Evolutionary conservation across 2,113 vertebrate genomes (phyloP), one percentile per base, ranked within the genome.

Genomic region (Stegostoma tigrinum): DNA sequence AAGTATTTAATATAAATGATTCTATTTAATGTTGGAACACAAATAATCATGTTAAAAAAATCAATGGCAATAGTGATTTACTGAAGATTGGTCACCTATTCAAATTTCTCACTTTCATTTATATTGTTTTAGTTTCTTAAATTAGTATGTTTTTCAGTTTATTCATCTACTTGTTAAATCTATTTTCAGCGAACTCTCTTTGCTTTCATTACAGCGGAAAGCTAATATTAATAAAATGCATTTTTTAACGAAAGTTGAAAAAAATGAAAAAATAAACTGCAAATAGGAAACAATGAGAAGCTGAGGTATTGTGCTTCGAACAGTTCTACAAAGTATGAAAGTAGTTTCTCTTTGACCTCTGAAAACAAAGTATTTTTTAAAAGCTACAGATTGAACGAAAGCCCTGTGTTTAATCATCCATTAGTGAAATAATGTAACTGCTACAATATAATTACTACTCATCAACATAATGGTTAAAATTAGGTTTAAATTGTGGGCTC

Each of bases 381-480:
- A 66, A 66, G 89, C 30, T 12, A 61, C 52, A n/a, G 34, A n/a
- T 34, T 38, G 4, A 15, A 89, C 30, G 27, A 83, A 83, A 91
- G 14, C 34, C 64, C 66, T 91, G 89, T 23, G 17, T 38, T 66
- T 34, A n/a, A n/a, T 91, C 89, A 91, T 91, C 34, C 55, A 91
- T 64, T 66, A 15, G 34, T n/a, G 17, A 64, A 64, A n/a, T 52
- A 24, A 87, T 48, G 48, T 34, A 91, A 66, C 55, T 34, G 89
- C 17, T 21, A 61, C 52, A 61, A 66, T 91, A 91, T n/a, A 91
- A 38, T 66, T 66, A 66, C 55, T 91, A 66, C 48, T 34, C 27
- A 66, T 91, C 89, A n/a, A 91, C 23, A 30, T 91, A n/a, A 91
- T 64, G 34, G 27, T 91, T 91, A 91, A 91, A 38, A 66, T 91